Base-by-base conservation (phyloP, 92 coral and sea anemone species). In the Galaxea fascicularis region DNA sequence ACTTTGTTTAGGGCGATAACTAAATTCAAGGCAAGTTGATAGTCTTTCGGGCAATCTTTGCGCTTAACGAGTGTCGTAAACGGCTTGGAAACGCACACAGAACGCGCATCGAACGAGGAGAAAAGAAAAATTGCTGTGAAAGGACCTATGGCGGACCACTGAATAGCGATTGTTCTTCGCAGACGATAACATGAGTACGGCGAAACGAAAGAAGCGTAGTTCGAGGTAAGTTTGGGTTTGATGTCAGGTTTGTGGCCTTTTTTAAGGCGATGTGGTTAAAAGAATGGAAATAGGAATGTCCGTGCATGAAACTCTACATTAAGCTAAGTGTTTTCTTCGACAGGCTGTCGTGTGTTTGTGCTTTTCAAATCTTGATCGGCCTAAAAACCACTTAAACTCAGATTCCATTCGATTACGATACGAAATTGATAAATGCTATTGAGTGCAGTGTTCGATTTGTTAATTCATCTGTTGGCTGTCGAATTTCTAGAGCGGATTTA, bases 181-280 rank as follows among this genome's bases (percentile, higher is more conserved):
- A 71, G 78, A 71, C 58, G 68, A 57, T 57, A 82, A 58, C 44
- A 94, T 94, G 98, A 94, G 98, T 80, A 91, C 98, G 47, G 94
- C 93, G 44, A 94, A 94, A 58, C 84, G 98, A 76, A 94, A 94
- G 82, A 94, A 92, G 98, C 93, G 98, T 4, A 94, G 95, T 75
- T 92, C 95, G 58, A 94, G 98, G 98, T 94, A 92, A 74, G 95
- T 54, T 45, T 74, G 68, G 65, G 62, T 53, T 15, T n/a, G 3
- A 20, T 58, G 44, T 47, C 51, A 15, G 73, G 12, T 44, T 85
- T 65, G 44, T 68, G 26, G n/a, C 7, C 24, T 25, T 54, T 41
- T 47, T 30, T 35, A 18, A 66, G 45, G 54, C 27, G 82, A 17
- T 66, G 54, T 28, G 66, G 84, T 47, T 9, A 21, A 84, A 27